Evolutionary conservation across 2,797 vertebrate species (phyloP).

Genomic region (Choloepus didactylus): DNA sequence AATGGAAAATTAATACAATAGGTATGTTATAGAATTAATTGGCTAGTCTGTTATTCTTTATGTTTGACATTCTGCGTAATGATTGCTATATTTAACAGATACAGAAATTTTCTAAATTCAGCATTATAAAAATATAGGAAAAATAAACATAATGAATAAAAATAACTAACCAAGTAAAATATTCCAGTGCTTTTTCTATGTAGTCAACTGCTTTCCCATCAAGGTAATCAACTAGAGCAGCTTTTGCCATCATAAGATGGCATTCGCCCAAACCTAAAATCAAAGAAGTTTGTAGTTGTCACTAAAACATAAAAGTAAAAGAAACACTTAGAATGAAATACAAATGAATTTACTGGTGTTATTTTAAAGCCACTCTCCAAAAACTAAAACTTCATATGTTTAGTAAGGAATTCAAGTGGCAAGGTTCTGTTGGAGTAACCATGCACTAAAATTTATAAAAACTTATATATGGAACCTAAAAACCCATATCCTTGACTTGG

Average conservation of each 20-base stretch:
- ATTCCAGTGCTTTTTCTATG: constrained; percentile 93
- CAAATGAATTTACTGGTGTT: not conserved
- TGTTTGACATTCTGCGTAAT: constrained; percentile 26
- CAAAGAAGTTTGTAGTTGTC: constrained; percentile 23
- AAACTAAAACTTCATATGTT: constrained; percentile 41
- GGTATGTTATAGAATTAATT: not conserved
- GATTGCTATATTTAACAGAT: not conserved
- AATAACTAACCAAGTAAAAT: constrained; percentile 93
- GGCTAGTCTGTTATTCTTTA: not conserved
- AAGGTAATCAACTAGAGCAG: constrained; percentile 93
- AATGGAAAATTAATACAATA: not conserved
- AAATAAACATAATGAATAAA: constrained; percentile 23
- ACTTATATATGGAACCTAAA: not conserved
- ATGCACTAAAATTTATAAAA: not conserved
- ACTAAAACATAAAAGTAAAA: constrained; percentile 54
- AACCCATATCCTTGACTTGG: not conserved
- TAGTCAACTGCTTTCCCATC: constrained; percentile 94
- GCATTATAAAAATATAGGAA: constrained; percentile 44
- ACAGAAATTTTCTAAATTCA: constrained; percentile 57
- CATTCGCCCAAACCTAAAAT: constrained; percentile 96
- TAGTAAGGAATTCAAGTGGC: constrained; percentile 40
- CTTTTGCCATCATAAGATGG: constrained; percentile 93
- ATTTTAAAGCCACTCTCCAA: constrained; percentile 51
- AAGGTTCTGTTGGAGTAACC: not conserved
- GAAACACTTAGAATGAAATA: constrained; percentile 27